phyloP scores from a whole-genome alignment of 2,797 vertebrate genomes.

The Pseudomugil gertrudae region DNA sequence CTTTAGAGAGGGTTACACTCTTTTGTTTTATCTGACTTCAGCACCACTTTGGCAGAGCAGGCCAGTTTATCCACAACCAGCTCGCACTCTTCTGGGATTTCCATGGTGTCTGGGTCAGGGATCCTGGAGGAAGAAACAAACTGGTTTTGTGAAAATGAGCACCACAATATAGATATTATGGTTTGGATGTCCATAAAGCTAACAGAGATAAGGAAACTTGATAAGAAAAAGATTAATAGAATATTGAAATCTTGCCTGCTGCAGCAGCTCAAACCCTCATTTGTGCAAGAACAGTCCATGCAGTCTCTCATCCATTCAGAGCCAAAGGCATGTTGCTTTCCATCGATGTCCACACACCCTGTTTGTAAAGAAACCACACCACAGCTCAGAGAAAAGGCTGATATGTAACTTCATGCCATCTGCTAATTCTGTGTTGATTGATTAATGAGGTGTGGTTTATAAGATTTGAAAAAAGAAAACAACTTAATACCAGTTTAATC shows the following conservation, averaged over 20 bases:
- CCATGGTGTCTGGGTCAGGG: accelerated
- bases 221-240: neutral
- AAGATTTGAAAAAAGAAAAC: neutral
- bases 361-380: slow-evolving; percentile 25
- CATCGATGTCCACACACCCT: slow-evolving; percentile 60
- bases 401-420: neutral
- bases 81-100: slow-evolving; percentile 41
- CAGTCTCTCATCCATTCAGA: slow-evolving; percentile 54
- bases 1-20: slow-evolving; percentile 9
- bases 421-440: neutral
- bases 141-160: too few species aligned
- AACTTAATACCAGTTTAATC: neutral
- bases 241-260: slow-evolving; percentile 36
- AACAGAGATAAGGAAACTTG: neutral
- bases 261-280: slow-evolving; percentile 31
- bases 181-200: too few species aligned
- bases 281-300: slow-evolving; percentile 43
- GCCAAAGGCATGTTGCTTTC: slow-evolving; percentile 31
- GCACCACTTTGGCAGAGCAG: slow-evolving; percentile 45
- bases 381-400: slow-evolving; percentile 10
- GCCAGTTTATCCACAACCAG: slow-evolving; percentile 40
- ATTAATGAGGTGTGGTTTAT: slow-evolving; percentile 18
- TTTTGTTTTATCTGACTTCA: slow-evolving; percentile 54
- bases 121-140: slow-evolving; percentile 44
- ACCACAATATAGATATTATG: too few species aligned